Evolutionary conservation across 2,797 vertebrate species (phyloP).

Genomic region (Argya squamiceps): DNA sequence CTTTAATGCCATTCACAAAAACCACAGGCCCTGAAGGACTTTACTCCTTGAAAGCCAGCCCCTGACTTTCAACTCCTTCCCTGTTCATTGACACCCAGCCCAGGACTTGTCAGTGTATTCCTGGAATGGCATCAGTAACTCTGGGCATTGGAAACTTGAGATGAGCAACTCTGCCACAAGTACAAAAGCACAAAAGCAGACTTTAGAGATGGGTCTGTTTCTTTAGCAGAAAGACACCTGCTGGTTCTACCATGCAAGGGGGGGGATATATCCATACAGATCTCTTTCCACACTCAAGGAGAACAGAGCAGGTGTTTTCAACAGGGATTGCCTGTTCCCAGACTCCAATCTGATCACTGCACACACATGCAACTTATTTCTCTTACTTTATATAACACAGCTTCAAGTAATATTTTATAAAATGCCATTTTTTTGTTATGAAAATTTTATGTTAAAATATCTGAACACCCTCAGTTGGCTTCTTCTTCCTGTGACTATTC

Average conservation of each 20-base stretch:
- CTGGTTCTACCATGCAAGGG: background rate
- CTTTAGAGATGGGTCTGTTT: background rate
- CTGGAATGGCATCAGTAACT: background rate
- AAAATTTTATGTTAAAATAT: background rate
- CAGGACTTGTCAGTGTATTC: background rate
- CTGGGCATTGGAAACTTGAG: background rate
- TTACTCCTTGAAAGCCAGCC: background rate
- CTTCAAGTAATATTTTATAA: background rate
- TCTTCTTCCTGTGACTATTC: background rate
- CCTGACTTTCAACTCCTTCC: background rate
- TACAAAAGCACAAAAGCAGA: background rate
- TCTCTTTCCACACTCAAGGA: background rate
- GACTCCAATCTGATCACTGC: background rate
- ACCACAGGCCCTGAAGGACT: background rate
- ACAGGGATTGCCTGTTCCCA: background rate
- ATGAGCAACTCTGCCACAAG: background rate
- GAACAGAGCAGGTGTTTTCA: background rate
- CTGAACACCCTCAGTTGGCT: background rate
- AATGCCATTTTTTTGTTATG: background rate
- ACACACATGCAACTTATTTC: background rate
- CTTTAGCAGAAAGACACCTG: background rate
- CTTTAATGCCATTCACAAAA: conserved; percentile 15
- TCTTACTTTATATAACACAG: background rate
- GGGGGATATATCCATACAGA: fast-evolving
- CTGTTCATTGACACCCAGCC: background rate